Base-by-base conservation (phyloP, 2,888 invertebrate species). In the Biston stratarius region DNA sequence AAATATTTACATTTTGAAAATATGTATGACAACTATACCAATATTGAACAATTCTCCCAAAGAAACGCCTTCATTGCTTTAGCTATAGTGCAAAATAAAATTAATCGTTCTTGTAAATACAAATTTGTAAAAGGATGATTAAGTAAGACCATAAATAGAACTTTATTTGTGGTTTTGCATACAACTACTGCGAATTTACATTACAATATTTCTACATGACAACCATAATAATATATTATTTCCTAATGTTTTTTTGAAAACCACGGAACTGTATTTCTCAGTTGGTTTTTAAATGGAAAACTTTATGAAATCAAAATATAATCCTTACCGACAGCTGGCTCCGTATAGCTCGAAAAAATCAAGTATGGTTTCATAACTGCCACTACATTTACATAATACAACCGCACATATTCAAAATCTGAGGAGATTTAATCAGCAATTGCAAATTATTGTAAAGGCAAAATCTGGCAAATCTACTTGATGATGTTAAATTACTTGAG, bases 401-500 rank as follows among this genome's bases (percentile, higher is more conserved):
- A 47, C 34, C 44, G 12, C 40, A 47, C 36, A 58, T 12, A 59
- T 59, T 44, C 6, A 48, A 49, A 53, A 58, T 10, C 42, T 51
- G 53, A 36, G 11, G 48, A 57, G 58, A 61, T 61, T 51, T 44
- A 14, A 71, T 65, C 59, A 64, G 58, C n/a, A n/a, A 12, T 55
- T 24, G 11, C 15, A 47, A 12, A 44, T 48, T 12, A 38, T 38
- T 44, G 38, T 3, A 59, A 65, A 40, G 14, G 67, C 3, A n/a
- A 68, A 58, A 67, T 44, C 64, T 42, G 47, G 61, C 67, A 56
- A 66, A 70, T 64, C 53, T 14, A 45, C 62, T 58, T 49, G 59
- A 52, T 60, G 56, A 66, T 63, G 71, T 70, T 73, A 72, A 75
- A 71, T 71, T 77, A 74, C 72, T 73, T 75, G 75, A 63, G 76